Base-by-base conservation (phyloP, 2,888 invertebrate species). In the Apocheima hispidaria region DNA sequence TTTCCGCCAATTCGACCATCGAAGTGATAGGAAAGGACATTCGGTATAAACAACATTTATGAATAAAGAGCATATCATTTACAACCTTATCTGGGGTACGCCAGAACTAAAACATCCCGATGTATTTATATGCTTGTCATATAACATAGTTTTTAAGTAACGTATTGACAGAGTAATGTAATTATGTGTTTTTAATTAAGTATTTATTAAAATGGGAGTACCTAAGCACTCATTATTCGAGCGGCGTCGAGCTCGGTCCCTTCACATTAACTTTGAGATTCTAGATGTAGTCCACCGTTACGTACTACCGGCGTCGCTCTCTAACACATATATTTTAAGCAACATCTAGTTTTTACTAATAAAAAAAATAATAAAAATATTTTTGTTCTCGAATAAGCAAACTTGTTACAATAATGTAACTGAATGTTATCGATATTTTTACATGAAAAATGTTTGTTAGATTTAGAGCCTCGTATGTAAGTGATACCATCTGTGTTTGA, bases 301-400 rank as follows among this genome's bases (percentile, higher is more conserved):
- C n/a, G n/a, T n/a, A n/a, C n/a, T 82, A 81, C 87, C 16, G 21
- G 35, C 21, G 38, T 10, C 50, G 50, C 26, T 50, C 78, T 81
- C 84, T 91, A 92, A 92, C 90, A 84, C 77, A 75, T 35, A 65
- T 81, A 81, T 69, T 64, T 72, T 87, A 86, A 84, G 83, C 82
- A 87, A 87, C 87, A 84, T 80, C 75, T 91, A 90, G 87, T 86
- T 89, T 79, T 83, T 89, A 91, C 91, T 91, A 91, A 91, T 91
- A 79, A 83, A 79, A 75, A 78, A 82, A 82, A 79, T 79, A 82
- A 79, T 79, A 81, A 84, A 83, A 83, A 84, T 87, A 88, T 88
- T 89, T 89, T 90, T 87, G 86, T 87, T 88, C 90, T 90, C 89
- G 82, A 86, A 87, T 86, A 88, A 83, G 84, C 82, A 81, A 79